Evolutionary conservation across 2,113 vertebrate genomes (phyloP).

Genomic region (Mastomys natalensis): DNA sequence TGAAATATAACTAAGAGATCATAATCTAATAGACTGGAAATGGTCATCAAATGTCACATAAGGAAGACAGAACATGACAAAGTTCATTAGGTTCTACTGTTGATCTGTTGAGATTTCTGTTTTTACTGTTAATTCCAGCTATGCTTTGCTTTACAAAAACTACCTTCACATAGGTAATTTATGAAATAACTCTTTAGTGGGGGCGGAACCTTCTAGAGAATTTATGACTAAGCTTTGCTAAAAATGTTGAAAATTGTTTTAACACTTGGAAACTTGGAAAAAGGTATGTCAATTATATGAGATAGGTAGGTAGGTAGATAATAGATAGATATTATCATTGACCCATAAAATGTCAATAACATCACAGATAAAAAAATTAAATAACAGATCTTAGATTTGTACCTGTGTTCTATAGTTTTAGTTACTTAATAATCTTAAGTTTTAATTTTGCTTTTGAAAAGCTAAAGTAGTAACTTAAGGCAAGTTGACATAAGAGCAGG

Average conservation of each 20-base stretch:
- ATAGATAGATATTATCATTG: not conserved
- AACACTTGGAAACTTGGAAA: slow-evolving; percentile 1
- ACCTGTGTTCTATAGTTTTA: slow-evolving; percentile 5
- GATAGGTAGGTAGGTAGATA: not conserved
- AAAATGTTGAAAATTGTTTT: slow-evolving; percentile 4
- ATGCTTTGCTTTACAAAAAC: slow-evolving; percentile 20
- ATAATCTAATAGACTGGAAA: not conserved
- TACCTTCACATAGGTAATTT: slow-evolving; percentile 8
- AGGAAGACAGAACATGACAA: not conserved
- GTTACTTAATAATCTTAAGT: not conserved
- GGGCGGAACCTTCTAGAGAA: not conserved
- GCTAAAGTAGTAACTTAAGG: not conserved
- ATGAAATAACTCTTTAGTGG: not conserved
- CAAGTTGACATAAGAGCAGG: slow-evolving; percentile 45
- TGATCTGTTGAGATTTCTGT: not conserved
- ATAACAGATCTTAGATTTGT: not conserved
- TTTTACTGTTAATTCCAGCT: not conserved
- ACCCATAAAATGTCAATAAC: slow-evolving; percentile 67
- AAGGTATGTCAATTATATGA: slow-evolving; percentile 43
- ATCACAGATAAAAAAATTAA: slow-evolving; percentile 26
- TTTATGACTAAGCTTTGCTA: not conserved
- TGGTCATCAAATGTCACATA: not conserved
- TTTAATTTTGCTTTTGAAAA: not conserved
- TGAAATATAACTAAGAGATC: not conserved
- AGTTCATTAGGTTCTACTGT: not conserved